A percentile compares a stretch with the other conserved stretches of the same genome.
phyloP scores from a whole-genome alignment of 2,113 vertebrate genomes.

The Vidua macroura region DNA sequence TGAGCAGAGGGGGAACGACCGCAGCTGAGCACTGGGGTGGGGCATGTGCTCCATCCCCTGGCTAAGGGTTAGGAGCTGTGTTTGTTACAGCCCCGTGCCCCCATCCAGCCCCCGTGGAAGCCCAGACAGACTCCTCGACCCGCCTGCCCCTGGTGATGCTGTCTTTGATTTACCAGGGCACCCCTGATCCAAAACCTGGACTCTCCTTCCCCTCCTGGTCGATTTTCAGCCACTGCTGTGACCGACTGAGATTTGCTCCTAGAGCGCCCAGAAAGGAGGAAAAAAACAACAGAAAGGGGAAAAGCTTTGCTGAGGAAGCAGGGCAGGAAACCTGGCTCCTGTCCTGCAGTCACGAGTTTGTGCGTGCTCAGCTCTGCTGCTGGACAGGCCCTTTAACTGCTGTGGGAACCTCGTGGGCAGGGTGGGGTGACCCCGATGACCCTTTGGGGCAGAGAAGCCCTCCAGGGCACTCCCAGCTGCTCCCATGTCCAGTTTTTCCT shows the following conservation, averaged over 20 bases:
- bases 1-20: rapidly evolving
- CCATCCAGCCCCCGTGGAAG: background rate
- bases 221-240: rapidly evolving
- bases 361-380: background rate
- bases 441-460: background rate
- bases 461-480: rapidly evolving
- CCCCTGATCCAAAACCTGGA: background rate
- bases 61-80: rapidly evolving
- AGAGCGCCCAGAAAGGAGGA: background rate
- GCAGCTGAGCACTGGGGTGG: rapidly evolving
- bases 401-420: background rate
- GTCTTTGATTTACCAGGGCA: background rate
- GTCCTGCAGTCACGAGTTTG: background rate
- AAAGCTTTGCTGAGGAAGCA: background rate
- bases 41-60: rapidly evolving
- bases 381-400: rapidly evolving
- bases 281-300: background rate
- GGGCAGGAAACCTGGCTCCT: background rate
- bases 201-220: rapidly evolving
- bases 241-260: background rate
- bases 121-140: background rate
- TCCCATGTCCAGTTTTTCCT: rapidly evolving
- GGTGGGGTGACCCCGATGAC: background rate
- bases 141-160: background rate
- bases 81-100: background rate